Conservation (phyloP, 2,888 invertebrate species). For the Serripes groenlandicus region DNA sequence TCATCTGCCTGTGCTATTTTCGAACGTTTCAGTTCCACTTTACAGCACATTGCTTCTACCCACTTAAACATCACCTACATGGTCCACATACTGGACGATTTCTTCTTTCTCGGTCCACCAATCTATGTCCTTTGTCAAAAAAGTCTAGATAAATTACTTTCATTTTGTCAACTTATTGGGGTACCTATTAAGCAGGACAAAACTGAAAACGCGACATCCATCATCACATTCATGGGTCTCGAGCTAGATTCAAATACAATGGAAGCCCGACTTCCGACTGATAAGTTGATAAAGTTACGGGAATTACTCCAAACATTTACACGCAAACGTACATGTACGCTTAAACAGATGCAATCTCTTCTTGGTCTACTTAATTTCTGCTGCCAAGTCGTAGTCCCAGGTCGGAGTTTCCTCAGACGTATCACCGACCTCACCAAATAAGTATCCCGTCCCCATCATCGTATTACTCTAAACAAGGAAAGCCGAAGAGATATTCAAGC, state of each 20-base stretch:
- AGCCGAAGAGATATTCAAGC: constrained; percentile 32
- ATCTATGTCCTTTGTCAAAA: too few relatives aligned
- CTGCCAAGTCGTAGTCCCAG: constrained; percentile 44
- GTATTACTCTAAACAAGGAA: constrained; percentile 31
- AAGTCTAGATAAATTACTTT: too few relatives aligned
- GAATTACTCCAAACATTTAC: neutral
- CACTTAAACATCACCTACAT: constrained; percentile 7
- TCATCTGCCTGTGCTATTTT: constrained; percentile 41
- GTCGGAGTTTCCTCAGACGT: constrained; percentile 38
- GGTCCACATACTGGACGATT: constrained; percentile 46
- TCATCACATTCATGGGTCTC: constrained; percentile 42
- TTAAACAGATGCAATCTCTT: constrained; percentile 8
- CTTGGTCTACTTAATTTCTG: constrained; percentile 55
- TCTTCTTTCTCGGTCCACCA: constrained; percentile 33
- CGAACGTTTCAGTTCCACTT: constrained; percentile 29
- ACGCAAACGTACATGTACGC: constrained; percentile 3
- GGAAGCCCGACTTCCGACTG: constrained; percentile 40
- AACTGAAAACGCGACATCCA: constrained; percentile 18
- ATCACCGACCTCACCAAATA: constrained; percentile 46
- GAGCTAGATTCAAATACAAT: constrained; percentile 48
- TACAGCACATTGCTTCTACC: constrained; percentile 8
- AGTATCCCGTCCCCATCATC: constrained; percentile 36
- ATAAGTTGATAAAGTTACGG: constrained; percentile 25
- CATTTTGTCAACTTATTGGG: constrained; percentile 20
- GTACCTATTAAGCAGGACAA: constrained; percentile 42